These are phyloP conservation scores for Nyctibius grandis DNA, from an alignment of 2,797 vertebrate genomes.

Conservation along the genomic window DNA sequence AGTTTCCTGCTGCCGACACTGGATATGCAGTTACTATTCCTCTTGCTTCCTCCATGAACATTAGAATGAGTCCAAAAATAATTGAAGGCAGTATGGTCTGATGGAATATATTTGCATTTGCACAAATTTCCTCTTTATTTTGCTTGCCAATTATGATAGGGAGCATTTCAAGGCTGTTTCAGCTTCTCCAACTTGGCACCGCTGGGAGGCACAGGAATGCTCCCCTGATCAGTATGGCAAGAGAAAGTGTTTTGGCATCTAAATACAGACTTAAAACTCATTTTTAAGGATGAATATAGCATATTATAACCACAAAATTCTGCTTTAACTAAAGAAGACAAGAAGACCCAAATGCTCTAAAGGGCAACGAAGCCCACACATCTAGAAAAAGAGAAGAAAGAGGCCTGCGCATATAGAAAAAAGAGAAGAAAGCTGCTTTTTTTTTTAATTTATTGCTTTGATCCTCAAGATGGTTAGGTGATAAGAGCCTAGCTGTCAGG, in stretches of 20 bases:
- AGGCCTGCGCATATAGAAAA: background rate
- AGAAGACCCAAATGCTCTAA: background rate
- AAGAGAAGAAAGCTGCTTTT: background rate
- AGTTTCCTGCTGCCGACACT: constrained; percentile 59
- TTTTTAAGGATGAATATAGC: background rate
- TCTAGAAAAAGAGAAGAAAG: background rate
- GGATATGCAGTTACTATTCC: constrained; percentile 55
- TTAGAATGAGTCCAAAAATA: constrained; percentile 73
- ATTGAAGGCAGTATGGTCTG: constrained; percentile 63
- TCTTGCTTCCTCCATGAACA: constrained; percentile 63
- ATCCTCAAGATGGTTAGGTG: background rate
- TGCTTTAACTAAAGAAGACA: background rate
- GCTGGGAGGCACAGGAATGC: background rate
- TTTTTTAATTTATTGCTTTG: background rate
- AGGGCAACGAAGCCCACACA: background rate
- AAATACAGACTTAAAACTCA: background rate
- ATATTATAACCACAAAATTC: background rate
- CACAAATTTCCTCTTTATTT: constrained; percentile 46
- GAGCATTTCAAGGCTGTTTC: background rate
- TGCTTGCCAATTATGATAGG: constrained; percentile 16
- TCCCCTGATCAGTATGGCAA: background rate
- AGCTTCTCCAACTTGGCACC: background rate
- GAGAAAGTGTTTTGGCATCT: background rate
- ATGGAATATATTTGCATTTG: constrained; percentile 42
- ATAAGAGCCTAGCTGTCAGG: background rate